Base-by-base conservation (phyloP, 2,113 vertebrate genomes). In the Regulus satrapa region DNA sequence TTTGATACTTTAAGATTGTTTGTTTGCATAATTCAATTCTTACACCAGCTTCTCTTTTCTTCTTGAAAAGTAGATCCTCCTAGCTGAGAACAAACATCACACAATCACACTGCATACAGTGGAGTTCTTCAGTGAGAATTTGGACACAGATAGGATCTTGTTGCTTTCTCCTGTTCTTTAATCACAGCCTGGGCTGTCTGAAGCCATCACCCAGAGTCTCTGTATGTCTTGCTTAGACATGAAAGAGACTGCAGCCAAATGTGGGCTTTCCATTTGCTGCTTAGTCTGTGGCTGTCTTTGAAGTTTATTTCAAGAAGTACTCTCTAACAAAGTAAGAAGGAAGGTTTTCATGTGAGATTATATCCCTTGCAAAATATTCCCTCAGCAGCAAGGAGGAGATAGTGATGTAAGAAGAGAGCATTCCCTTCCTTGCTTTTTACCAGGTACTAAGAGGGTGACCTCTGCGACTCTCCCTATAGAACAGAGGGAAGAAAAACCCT, bases 231-330 rank as follows among this genome's bases (percentile, higher is more conserved):
- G 63, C 56, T 80, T 68, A 92, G 79, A 96, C 85, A 93, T 96
- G 68, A 96, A 96, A 96, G 92, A 95, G 68, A 63, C 61, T 94
- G 75, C 55, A 93, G 49, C 92, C 95, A 94, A 94, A 93, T 56
- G 68, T 61, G 72, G 90, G 64, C 36, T 94, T 94, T 93, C 90
- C 56, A 56, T 95, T 97, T 94, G 85, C 85, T 61, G 38, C 85
- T 96, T 95, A 91, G 83, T 81, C 63, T 80, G 63, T 71, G 45
- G 11, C 78, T 93, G 59, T 90, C 88, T 94, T 94, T 96, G 93
- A 96, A 94, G 88, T 94, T 91, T 85, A 68, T 94, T 88, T 96
- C 75, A 81, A 93, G 89, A 88, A 88, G 82, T 93, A 55, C 87
- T 94, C 62, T 41, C 78, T 83, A 66, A 89, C 74, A 89, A 89